A percentile compares a stretch with the other conserved stretches of the same genome.
Conservation (phyloP, 2,797 vertebrate species). For the Labeo calbasu region DNA sequence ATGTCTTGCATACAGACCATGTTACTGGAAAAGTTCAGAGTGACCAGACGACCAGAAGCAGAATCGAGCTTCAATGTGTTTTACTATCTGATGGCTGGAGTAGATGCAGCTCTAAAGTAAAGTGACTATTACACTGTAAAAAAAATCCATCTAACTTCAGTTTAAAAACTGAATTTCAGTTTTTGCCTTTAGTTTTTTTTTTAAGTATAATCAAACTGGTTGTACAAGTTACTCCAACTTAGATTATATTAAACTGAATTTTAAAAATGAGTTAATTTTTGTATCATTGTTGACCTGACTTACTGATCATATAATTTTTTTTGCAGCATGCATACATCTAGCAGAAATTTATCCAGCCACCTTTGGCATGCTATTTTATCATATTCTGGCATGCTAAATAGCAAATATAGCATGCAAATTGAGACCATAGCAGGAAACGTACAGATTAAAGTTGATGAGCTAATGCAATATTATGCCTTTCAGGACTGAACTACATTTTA, state of each 20-base stretch:
- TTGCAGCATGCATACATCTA: background rate
- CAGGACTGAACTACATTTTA: slow-evolving; percentile 96
- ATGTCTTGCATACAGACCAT: slow-evolving; percentile 81
- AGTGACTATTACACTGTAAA: background rate
- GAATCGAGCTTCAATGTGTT: slow-evolving; percentile 94
- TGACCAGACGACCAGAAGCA: slow-evolving; percentile 83
- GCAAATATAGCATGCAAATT: background rate
- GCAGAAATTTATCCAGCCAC: background rate
- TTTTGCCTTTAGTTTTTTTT: no score
- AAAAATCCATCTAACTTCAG: background rate
- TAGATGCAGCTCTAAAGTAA: slow-evolving; percentile 87
- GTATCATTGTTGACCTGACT: background rate
- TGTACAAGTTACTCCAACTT: no score
- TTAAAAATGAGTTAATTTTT: background rate
- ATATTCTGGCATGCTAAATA: background rate
- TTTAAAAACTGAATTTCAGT: background rate
- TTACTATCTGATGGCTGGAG: slow-evolving; percentile 94
- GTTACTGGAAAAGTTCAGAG: slow-evolving; percentile 92
- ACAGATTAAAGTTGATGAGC: background rate
- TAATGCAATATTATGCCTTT: slow-evolving; percentile 8
- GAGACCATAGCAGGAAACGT: background rate
- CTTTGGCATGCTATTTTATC: background rate
- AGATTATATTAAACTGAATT: background rate
- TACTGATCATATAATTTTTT: background rate
- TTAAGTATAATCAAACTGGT: no score